Conservation (phyloP, 2,113 vertebrate species). For the Malurus melanocephalus region DNA sequence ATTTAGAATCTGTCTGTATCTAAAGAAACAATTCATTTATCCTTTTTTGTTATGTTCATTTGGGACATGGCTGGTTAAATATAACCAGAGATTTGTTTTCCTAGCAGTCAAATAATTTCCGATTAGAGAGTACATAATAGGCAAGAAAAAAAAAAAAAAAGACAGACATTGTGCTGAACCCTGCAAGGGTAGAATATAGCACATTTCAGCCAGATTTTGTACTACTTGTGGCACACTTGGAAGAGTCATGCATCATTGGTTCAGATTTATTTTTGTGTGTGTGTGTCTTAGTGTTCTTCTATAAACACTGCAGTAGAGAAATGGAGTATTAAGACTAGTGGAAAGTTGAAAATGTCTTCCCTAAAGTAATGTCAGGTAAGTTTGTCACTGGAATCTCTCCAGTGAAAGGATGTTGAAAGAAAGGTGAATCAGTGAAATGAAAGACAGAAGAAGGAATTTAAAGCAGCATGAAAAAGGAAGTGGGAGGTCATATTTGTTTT, state of each 20-base stretch:
- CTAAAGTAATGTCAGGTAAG: neutral
- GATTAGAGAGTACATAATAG: neutral
- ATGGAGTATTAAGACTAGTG: neutral
- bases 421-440: conserved; percentile 25
- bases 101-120: neutral
- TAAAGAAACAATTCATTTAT: neutral
- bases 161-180: neutral
- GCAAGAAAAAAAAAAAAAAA: too few relatives aligned
- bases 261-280: neutral
- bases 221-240: neutral
- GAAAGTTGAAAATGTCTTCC: neutral
- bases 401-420: neutral
- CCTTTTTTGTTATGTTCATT: neutral
- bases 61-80: neutral
- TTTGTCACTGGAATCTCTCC: neutral
- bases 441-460: conserved; percentile 6
- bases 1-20: neutral
- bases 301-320: neutral
- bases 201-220: neutral
- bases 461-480: neutral
- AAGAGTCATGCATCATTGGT: neutral
- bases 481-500: conserved; percentile 35
- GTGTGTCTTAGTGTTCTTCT: neutral
- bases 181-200: neutral
- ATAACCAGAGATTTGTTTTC: neutral